phyloP scores from a whole-genome alignment of 2,888 invertebrate genomes.

The Periphyllus acericola region DNA sequence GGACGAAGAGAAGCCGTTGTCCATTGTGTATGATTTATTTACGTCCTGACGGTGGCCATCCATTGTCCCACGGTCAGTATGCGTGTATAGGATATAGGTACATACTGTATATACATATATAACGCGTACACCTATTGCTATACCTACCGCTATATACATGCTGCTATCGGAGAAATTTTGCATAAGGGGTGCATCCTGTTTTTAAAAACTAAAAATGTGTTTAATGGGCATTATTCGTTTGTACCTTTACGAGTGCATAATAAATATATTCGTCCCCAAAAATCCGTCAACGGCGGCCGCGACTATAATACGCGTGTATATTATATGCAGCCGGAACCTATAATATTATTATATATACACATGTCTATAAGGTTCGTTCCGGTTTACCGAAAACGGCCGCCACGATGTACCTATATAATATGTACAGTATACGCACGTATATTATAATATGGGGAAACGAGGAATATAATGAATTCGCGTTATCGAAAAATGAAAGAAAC shows the following conservation, averaged over 20 bases:
- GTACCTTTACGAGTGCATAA: constrained; percentile 1
- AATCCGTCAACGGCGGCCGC: constrained; percentile 44
- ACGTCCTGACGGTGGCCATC: constrained; percentile 29
- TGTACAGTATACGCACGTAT: too few species aligned
- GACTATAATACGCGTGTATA: too few species aligned
- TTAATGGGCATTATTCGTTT: constrained; percentile 31
- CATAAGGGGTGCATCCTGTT: constrained; percentile 42
- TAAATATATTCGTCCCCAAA: constrained; percentile 52
- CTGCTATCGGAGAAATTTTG: constrained; percentile 39
- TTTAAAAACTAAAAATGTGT: constrained; percentile 41
- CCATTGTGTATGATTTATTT: constrained; percentile 59
- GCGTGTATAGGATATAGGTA: background rate
- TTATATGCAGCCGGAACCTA: background rate
- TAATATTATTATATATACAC: background rate
- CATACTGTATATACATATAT: background rate
- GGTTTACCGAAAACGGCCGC: constrained; percentile 41
- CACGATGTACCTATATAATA: background rate
- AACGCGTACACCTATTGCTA: too few species aligned
- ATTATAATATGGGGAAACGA: background rate
- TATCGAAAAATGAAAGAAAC: background rate
- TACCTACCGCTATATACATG: background rate
- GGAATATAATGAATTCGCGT: constrained; percentile 25
- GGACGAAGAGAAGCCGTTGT: constrained; percentile 30
- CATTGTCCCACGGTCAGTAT: constrained; percentile 58
- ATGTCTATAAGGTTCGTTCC: constrained; percentile 20